Evolutionary conservation across 2,888 invertebrate genomes (phyloP), one percentile per base, ranked within the genome.

Genomic region (Parascotia fuliginaria): DNA sequence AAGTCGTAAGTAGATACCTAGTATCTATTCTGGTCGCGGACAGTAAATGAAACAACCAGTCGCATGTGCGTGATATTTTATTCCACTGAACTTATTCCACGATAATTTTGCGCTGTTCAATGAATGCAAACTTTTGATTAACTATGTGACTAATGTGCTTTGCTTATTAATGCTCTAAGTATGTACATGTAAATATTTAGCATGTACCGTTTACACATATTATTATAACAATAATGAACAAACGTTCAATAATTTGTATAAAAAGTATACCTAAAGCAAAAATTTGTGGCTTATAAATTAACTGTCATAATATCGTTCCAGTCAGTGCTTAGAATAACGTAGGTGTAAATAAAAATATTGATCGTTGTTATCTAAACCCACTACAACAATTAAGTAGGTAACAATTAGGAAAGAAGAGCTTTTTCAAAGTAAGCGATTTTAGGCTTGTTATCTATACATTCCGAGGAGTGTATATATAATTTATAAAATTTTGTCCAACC

Each of bases 41-140:
- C 33, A 13, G 12, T 2, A 68, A 89, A 86, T 84, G 68, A 87
- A 89, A 88, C 83, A 77, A 78, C 64, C 53, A 45, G 49, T 88
- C 88, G 89, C 91, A 89, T 91, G 91, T 90, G 90, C 90, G 89
- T 89, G 85, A 89, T 87, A 88, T 83, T 89, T 89, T 89, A 90
- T 87, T 87, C 77, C 84, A 85, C 79, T 84, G 86, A 88, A 89
- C 85, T 85, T 85, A 82, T 81, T 82, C 77, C 83, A 80, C 77
- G 81, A 84, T 70, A 83, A 80, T 79, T 81, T 85, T 83, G 85
- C 87, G 82, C 80, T 83, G 79, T 84, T 84, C 81, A 87, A 83
- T 84, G 73, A 82, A 80, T 80, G 79, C 81, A 81, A 84, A 79
- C 60, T 79, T 87, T 83, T 75, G 73, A 81, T 77, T 77, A 83